Conservation (phyloP, 92 coral and sea anemone genomes). For the Porites evermanni region DNA sequence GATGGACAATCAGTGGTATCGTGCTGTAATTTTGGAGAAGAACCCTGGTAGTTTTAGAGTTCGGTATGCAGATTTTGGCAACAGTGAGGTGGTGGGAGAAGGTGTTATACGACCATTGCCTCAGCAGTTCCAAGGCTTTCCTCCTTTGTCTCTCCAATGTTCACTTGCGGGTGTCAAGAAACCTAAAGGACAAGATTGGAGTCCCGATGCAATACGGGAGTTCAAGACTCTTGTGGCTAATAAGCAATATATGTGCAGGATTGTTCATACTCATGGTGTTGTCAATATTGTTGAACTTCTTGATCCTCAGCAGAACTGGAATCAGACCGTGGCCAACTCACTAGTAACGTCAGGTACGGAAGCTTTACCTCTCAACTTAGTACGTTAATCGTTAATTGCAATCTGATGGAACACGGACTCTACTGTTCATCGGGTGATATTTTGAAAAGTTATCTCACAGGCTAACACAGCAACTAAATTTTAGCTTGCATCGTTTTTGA, state of each 20-base stretch:
- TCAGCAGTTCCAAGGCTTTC: conserved; percentile 52
- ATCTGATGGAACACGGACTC: too few relatives aligned
- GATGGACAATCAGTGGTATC: conserved; percentile 79
- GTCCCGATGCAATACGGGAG: conserved; percentile 53
- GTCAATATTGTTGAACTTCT: conserved; percentile 58
- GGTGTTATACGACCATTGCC: conserved; percentile 51
- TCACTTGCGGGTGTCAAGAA: conserved; percentile 75
- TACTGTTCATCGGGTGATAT: too few relatives aligned
- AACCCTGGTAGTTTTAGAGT: conserved; percentile 50
- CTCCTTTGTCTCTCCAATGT: conserved; percentile 76
- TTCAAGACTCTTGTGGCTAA: conserved; percentile 60
- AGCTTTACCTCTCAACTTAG: background rate
- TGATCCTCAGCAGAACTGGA: conserved; percentile 17
- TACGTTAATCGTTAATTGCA: background rate
- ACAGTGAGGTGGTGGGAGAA: conserved; percentile 67
- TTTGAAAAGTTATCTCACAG: too few relatives aligned
- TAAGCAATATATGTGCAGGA: conserved; percentile 26
- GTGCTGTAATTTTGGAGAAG: conserved; percentile 67
- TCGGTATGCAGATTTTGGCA: conserved; percentile 85
- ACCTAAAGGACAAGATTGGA: conserved; percentile 52
- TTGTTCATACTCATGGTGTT: conserved; percentile 31
- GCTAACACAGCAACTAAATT: too few relatives aligned
- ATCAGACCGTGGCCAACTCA: conserved; percentile 33
- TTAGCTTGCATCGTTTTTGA: too few relatives aligned
- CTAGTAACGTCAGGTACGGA: conserved; percentile 37